phyloP scores from a whole-genome alignment of 1,140 invertebrate genomes.

The Littorina saxatilis region DNA sequence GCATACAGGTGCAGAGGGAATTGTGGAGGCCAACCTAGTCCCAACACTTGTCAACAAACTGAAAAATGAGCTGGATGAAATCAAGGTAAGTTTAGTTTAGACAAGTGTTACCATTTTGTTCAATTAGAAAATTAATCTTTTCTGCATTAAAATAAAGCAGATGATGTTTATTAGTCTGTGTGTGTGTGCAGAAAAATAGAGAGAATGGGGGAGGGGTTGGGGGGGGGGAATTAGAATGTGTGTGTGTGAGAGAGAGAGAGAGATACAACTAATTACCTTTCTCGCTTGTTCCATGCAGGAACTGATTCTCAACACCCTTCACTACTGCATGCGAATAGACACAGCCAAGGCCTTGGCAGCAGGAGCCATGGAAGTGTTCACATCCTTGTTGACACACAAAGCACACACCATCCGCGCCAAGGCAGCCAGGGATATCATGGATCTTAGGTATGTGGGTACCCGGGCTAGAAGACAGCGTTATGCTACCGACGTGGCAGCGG shows the following conservation, averaged over 20 bases:
- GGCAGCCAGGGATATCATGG: conserved; percentile 75
- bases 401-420: conserved; percentile 65
- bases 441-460: conserved; percentile 71
- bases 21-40: conserved; percentile 71
- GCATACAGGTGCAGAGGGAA: conserved; percentile 69
- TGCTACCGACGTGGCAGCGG: no score
- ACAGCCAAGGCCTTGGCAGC: conserved; percentile 68
- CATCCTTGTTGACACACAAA: conserved; percentile 65
- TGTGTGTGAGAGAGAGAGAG: no score
- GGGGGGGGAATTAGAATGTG: no score
- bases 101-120: no score
- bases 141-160: no score
- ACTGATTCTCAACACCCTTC: conserved; percentile 74
- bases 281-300: conserved; percentile 54
- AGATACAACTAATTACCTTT: no score
- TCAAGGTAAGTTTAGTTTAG: conserved; percentile 73
- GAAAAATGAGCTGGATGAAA: conserved; percentile 72
- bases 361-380: conserved; percentile 73
- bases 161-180: not conserved
- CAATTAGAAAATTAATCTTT: no score
- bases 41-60: conserved; percentile 71
- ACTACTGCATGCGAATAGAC: conserved; percentile 74
- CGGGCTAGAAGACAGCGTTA: no score
- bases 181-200: conserved; percentile 10
- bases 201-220: no score